phyloP scores from a whole-genome alignment of 2,888 invertebrate genomes.

The Acholoe squamosa region DNA sequence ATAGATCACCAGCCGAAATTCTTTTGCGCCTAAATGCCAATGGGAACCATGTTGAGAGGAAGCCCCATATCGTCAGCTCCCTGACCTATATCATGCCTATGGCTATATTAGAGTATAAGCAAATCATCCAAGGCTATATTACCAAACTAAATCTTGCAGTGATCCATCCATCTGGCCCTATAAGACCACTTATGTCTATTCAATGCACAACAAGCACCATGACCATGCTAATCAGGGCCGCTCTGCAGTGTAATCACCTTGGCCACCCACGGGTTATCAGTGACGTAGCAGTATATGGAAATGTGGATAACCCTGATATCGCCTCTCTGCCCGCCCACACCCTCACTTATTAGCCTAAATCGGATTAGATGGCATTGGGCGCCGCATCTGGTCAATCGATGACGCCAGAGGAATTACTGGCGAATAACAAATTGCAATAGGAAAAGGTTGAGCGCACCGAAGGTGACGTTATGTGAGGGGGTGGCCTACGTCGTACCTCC shows the following conservation, averaged over 20 bases:
- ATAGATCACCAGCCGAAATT: no score
- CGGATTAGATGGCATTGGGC: not conserved
- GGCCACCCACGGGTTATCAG: no score
- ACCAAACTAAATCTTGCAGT: no score
- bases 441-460: not conserved
- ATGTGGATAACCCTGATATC: not conserved
- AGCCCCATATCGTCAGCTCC: no score
- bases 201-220: not conserved
- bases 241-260: not conserved
- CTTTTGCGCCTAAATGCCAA: no score
- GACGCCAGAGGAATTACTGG: constrained; percentile 1
- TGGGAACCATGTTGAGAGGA: no score
- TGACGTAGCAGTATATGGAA: not conserved
- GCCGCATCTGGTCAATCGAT: constrained; percentile 1
- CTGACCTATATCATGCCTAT: no score
- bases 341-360: not conserved
- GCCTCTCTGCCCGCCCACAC: not conserved
- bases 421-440: not conserved
- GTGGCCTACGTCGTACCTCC: not conserved
- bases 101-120: no score
- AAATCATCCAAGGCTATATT: no score
- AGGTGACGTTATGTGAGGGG: constrained; percentile 10
- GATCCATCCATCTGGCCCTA: not conserved
- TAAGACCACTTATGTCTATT: not conserved
- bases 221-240: not conserved